Percentiles rank a stretch among this genome's conserved stretches.
phyloP scores from a whole-genome alignment of 2,113 vertebrate genomes.

The Notarius quadriscutis region DNA sequence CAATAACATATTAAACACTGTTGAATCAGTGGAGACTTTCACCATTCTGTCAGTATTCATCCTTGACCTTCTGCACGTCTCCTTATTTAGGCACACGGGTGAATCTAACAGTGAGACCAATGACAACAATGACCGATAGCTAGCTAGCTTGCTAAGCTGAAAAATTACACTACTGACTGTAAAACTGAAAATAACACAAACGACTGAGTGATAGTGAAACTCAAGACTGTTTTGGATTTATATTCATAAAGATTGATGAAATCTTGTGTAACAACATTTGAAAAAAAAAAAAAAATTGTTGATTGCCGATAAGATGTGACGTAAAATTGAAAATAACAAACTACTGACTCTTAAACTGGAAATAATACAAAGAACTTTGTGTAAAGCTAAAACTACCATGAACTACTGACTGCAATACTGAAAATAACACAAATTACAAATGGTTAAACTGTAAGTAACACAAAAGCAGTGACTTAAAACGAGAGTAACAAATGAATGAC shows the following conservation, averaged over 20 bases:
- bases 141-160: no score
- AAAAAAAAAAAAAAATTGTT: no score
- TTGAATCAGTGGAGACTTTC: neutral
- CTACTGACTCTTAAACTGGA: neutral
- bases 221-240: neutral
- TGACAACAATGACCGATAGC: neutral
- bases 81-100: neutral
- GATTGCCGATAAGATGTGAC: no score
- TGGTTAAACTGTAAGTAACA: neutral
- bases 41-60: neutral
- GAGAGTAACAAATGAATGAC: neutral
- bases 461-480: neutral
- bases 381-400: neutral
- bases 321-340: neutral
- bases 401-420: neutral
- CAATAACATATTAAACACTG: neutral
- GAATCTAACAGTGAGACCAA: no score
- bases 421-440: neutral
- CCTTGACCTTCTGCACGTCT: neutral
- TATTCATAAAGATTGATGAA: neutral
- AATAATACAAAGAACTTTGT: neutral
- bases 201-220: neutral
- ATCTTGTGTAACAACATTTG: neutral
- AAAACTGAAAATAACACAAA: neutral
- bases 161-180: neutral